phyloP scores from a whole-genome alignment of 2,888 invertebrate species.

The Brachyptera risi region DNA sequence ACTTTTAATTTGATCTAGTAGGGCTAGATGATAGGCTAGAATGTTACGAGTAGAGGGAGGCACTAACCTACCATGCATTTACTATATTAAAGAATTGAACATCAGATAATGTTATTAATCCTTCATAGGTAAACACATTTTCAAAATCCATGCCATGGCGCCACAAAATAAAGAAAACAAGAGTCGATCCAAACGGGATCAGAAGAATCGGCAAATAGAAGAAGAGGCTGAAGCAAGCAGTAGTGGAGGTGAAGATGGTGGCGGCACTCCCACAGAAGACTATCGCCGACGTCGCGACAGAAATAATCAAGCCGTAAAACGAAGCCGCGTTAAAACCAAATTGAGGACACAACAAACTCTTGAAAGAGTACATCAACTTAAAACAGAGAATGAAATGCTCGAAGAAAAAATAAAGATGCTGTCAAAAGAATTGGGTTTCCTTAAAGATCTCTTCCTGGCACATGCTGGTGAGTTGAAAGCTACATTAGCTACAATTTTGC shows the following conservation, averaged over 20 bases:
- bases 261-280: conserved; percentile 48
- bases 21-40: too few relatives aligned
- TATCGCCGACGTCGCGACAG: conserved; percentile 70
- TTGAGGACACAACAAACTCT: conserved; percentile 73
- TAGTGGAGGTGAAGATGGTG: conserved; percentile 46
- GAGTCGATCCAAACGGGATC: conserved; percentile 25
- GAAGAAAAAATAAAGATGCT: conserved; percentile 77
- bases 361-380: conserved; percentile 66
- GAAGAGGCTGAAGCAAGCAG: conserved; percentile 31
- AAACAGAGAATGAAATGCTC: conserved; percentile 72
- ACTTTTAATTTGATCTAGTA: too few relatives aligned
- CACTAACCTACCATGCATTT: too few relatives aligned
- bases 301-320: conserved; percentile 83
- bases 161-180: conserved; percentile 31
- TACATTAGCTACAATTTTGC: background rate
- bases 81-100: too few relatives aligned
- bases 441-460: conserved; percentile 76
- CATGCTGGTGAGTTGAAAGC: conserved; percentile 62
- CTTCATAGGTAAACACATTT: too few relatives aligned
- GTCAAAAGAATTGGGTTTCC: conserved; percentile 73
- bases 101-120: too few relatives aligned
- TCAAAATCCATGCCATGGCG: too few relatives aligned
- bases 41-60: too few relatives aligned
- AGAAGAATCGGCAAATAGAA: conserved; percentile 30
- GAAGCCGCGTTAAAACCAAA: conserved; percentile 74